Conservation (phyloP, 30 jellyfish, hydroid and myxozoan genomes). For the Aurelia coerulea region DNA sequence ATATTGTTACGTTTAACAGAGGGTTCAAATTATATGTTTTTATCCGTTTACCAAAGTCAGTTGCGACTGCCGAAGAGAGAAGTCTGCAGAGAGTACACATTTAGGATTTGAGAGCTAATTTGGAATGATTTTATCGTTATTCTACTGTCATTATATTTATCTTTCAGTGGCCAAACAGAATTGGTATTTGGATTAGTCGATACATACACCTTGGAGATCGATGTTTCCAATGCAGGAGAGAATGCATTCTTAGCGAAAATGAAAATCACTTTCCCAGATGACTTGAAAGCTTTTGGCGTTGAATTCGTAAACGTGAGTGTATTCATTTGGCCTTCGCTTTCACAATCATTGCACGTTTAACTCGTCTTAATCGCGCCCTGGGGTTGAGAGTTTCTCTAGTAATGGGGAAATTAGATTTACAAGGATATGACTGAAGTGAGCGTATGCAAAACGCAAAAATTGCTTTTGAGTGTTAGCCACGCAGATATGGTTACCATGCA, state of each 20-base stretch:
- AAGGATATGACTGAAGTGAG: no score
- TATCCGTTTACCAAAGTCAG: no score
- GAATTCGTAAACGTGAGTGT: slow-evolving; percentile 64
- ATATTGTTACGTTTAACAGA: no score
- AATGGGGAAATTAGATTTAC: no score
- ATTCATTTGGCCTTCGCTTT: not conserved
- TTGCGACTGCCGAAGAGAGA: no score
- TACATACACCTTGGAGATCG: slow-evolving; percentile 17
- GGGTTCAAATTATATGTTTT: no score
- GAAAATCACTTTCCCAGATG: slow-evolving; percentile 55
- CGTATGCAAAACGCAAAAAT: no score
- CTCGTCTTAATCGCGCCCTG: not conserved
- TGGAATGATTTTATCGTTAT: no score
- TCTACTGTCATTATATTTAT: not conserved
- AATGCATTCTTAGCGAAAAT: slow-evolving; percentile 64
- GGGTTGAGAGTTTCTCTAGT: not conserved
- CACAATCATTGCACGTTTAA: not conserved
- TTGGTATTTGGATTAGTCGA: slow-evolving; percentile 62
- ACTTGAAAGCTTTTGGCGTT: slow-evolving; percentile 59
- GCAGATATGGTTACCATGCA: no score
- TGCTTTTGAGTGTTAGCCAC: no score
- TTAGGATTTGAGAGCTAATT: no score
- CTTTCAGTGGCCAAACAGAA: slow-evolving; percentile 38
- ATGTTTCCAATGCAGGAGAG: slow-evolving; percentile 59
- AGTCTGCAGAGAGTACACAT: no score